Evolutionary conservation across 2,113 vertebrate species (phyloP).

Genomic region (Narcine bancroftii): DNA sequence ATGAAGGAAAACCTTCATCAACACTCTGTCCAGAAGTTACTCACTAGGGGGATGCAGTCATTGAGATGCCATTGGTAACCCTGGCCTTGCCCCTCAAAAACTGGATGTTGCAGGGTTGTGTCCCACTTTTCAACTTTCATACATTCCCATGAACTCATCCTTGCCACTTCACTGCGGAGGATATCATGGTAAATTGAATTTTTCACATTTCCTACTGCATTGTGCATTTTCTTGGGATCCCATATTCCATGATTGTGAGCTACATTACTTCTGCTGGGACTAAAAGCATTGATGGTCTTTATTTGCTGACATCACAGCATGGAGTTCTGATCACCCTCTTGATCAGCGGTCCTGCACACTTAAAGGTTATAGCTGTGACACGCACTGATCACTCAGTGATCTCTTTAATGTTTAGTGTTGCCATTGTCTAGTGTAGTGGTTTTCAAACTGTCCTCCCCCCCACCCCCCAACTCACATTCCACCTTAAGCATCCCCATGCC

Average conservation of each 20-base stretch:
- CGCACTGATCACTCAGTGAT: not conserved
- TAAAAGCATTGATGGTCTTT: not conserved
- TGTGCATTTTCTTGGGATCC: not conserved
- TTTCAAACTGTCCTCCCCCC: not conserved
- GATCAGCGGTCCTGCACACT: not conserved
- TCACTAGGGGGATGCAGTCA: not conserved
- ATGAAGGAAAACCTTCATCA: not conserved
- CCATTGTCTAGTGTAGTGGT: not conserved
- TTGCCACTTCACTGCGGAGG: not conserved
- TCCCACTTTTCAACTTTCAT: not conserved
- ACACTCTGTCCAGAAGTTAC: conserved; percentile 1
- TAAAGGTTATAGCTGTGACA: not conserved
- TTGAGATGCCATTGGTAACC: not conserved
- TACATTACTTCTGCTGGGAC: not conserved
- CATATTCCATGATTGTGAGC: not conserved
- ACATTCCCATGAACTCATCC: not conserved
- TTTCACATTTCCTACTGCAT: not conserved
- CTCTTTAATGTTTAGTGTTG: not conserved
- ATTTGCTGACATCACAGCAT: not conserved
- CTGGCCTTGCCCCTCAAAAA: not conserved
- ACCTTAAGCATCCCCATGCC: too few species aligned
- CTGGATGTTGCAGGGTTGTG: not conserved
- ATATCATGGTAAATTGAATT: not conserved
- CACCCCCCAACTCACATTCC: too few species aligned
- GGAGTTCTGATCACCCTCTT: not conserved